phyloP scores from a whole-genome alignment of 2,888 invertebrate species.

The Dryomyza anilis region DNA sequence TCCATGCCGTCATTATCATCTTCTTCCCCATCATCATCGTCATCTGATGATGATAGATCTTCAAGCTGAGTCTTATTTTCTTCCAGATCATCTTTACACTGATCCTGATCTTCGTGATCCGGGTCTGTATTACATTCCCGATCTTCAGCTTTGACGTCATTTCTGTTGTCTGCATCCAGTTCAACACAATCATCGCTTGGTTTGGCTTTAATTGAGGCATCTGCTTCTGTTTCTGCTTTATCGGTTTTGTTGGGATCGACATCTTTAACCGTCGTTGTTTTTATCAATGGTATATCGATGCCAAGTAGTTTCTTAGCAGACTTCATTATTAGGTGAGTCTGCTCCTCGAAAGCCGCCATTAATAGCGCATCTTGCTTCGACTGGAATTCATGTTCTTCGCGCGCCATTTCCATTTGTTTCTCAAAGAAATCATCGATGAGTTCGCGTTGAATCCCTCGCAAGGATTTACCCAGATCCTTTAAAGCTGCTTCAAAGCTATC shows the following conservation, averaged over 20 bases:
- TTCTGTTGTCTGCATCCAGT: slow-evolving; percentile 7
- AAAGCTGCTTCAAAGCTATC: slow-evolving; percentile 50
- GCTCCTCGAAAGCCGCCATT: slow-evolving; percentile 53
- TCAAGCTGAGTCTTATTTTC: background rate
- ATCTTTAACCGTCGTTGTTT: too few relatives aligned
- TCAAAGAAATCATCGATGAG: slow-evolving; percentile 55
- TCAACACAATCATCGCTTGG: background rate
- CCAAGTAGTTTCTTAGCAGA: slow-evolving; percentile 43
- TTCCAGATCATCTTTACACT: too few relatives aligned
- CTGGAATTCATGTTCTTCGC: slow-evolving; percentile 57
- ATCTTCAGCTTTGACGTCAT: background rate
- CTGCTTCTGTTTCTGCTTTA: background rate
- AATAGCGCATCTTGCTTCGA: slow-evolving; percentile 53
- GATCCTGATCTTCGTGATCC: slow-evolving; percentile 8
- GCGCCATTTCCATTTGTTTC: slow-evolving; percentile 53
- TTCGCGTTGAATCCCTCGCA: slow-evolving; percentile 52
- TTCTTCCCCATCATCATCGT: slow-evolving; percentile 32
- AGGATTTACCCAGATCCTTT: slow-evolving; percentile 47
- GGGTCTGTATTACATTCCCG: background rate
- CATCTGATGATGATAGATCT: too few relatives aligned
- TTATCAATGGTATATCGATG: background rate
- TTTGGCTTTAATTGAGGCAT: too few relatives aligned
- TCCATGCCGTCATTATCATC: slow-evolving; percentile 22
- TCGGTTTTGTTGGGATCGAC: too few relatives aligned
- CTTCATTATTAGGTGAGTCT: slow-evolving; percentile 48